Percentiles rank a stretch among this genome's conserved stretches.
phyloP scores from a whole-genome alignment of 2,888 invertebrate species.

The Neoaliturus tenellus region DNA sequence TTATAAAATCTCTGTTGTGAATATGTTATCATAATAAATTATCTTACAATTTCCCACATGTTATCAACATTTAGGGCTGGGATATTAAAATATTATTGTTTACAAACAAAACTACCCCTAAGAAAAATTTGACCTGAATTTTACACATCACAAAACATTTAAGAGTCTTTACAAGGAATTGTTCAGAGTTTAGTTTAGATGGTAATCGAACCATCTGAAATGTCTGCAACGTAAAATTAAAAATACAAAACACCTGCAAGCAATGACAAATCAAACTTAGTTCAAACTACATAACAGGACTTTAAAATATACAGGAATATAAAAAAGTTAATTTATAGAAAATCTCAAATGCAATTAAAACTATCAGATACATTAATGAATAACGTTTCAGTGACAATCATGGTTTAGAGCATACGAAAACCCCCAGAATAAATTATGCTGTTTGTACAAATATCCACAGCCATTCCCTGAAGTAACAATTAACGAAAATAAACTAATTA shows the following conservation, averaged over 20 bases:
- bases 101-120: not conserved
- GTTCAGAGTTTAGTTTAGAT: no score
- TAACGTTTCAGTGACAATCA: not conserved
- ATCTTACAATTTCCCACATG: not conserved
- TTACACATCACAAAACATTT: no score
- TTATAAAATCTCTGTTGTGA: not conserved
- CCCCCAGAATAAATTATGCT: not conserved
- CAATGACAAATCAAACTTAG: no score
- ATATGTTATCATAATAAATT: not conserved
- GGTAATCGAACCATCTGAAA: no score
- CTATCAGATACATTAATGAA: no score
- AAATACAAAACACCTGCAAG: no score
- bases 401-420: not conserved
- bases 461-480: not conserved
- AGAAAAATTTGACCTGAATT: no score
- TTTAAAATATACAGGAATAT: no score
- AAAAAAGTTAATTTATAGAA: no score
- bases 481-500: constrained; percentile 26
- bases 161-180: no score
- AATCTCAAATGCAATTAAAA: not conserved
- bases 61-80: constrained; percentile 1
- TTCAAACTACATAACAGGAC: no score
- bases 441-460: not conserved
- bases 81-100: not conserved
- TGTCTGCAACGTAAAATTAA: no score